A percentile compares a stretch with the other conserved stretches of the same genome.
Conservation (phyloP, 1,140 invertebrate genomes). For the Procambarus virginalis region DNA sequence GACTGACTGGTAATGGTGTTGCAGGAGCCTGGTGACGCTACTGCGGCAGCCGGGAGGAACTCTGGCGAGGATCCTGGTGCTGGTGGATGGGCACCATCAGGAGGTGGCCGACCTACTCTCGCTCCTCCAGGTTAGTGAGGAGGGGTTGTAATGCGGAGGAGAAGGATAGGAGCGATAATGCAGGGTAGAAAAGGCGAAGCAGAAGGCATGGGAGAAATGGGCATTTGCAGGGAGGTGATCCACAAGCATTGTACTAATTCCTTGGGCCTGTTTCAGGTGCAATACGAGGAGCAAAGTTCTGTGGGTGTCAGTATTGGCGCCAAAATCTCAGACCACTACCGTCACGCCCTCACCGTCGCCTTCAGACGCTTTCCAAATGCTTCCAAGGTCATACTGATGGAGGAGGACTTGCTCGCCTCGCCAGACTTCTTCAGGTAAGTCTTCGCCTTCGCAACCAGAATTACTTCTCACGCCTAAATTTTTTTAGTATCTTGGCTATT, state of each 20-base stretch:
- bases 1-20: neutral
- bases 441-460: neutral
- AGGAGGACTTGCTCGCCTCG: constrained; percentile 34
- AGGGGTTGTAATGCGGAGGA: too few relatives aligned
- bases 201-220: too few relatives aligned
- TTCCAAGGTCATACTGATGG: constrained; percentile 40
- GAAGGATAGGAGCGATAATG: too few relatives aligned
- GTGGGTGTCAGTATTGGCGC: neutral
- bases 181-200: too few relatives aligned
- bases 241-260: too few relatives aligned
- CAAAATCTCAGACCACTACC: constrained; percentile 23
- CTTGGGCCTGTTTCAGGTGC: neutral
- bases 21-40: constrained; percentile 30
- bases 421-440: constrained; percentile 47
- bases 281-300: neutral
- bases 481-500: too few relatives aligned
- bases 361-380: constrained; percentile 20
- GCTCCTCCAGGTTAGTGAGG: constrained; percentile 27
- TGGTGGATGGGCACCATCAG: constrained; percentile 27
- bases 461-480: too few relatives aligned
- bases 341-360: neutral
- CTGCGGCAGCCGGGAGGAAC: constrained; percentile 22
- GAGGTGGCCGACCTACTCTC: constrained; percentile 16
- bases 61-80: constrained; percentile 20
- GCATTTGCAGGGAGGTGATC: too few relatives aligned